Evolutionary conservation across 2,797 vertebrate genomes (phyloP).

Genomic region (Smutsia temminckii): DNA sequence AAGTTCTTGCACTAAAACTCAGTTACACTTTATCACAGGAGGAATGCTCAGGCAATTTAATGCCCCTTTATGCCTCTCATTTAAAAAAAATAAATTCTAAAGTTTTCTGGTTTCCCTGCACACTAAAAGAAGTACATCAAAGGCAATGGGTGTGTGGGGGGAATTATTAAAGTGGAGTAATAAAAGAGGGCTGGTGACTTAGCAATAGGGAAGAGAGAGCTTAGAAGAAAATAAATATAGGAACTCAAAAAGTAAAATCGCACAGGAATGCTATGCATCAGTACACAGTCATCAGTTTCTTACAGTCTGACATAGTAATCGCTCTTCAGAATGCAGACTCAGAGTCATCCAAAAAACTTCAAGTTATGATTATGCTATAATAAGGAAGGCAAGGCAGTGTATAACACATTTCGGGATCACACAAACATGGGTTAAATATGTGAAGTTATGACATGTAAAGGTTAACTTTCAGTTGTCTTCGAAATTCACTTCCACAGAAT

Average conservation of each 20-base stretch:
- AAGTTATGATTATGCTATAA: not conserved
- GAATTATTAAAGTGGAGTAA: not conserved
- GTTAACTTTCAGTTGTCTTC: not conserved
- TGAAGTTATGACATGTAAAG: not conserved
- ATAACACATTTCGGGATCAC: not conserved
- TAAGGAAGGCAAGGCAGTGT: not conserved
- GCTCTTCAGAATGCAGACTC: not conserved
- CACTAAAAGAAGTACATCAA: not conserved
- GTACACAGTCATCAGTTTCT: not conserved
- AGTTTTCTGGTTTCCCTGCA: not conserved
- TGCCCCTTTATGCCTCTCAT: not conserved
- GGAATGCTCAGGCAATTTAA: not conserved
- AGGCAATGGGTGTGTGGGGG: not conserved
- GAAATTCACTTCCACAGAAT: slow-evolving; percentile 31
- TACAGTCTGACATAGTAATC: not conserved
- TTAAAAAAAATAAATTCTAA: not conserved
- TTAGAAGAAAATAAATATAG: not conserved
- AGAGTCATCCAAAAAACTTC: not conserved
- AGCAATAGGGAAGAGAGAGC: not conserved
- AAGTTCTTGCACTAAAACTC: not conserved
- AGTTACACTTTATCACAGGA: slow-evolving; percentile 19
- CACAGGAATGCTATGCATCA: not conserved
- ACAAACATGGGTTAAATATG: not conserved
- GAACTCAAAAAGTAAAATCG: not conserved
- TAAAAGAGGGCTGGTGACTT: not conserved